Evolutionary conservation across 2,888 invertebrate species (phyloP).

Genomic region (Hemaris fuciformis): DNA sequence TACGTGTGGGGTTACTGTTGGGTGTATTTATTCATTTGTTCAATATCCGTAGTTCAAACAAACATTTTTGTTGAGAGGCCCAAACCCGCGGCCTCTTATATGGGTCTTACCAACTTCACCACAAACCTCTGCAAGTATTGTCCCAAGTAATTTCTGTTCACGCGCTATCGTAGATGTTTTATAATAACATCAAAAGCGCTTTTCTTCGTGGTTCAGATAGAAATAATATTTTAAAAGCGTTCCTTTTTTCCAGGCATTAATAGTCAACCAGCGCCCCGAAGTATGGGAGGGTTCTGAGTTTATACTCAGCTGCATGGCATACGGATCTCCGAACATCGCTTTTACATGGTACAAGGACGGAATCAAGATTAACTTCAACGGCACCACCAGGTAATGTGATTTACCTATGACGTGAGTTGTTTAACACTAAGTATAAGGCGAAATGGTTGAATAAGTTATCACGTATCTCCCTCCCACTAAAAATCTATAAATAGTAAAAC

Average conservation of each 20-base stretch:
- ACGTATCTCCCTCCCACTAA: too few relatives aligned
- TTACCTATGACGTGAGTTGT: neutral
- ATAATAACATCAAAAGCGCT: neutral
- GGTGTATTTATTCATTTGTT: too few relatives aligned
- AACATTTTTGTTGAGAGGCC: too few relatives aligned
- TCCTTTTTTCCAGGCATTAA: slow-evolving; percentile 47
- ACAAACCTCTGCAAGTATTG: too few relatives aligned
- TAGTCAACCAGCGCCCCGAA: slow-evolving; percentile 70
- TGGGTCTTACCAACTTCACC: too few relatives aligned
- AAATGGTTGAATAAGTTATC: too few relatives aligned
- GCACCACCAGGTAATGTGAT: slow-evolving; percentile 83
- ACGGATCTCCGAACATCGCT: slow-evolving; percentile 87
- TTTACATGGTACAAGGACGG: slow-evolving; percentile 93
- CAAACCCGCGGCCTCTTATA: too few relatives aligned
- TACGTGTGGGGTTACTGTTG: too few relatives aligned
- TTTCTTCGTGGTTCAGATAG: neutral
- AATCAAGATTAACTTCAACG: slow-evolving; percentile 86
- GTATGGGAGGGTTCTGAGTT: slow-evolving; percentile 89
- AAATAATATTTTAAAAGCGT: neutral
- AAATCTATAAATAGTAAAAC: too few relatives aligned
- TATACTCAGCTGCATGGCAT: slow-evolving; percentile 88
- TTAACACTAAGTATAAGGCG: neutral
- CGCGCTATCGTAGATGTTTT: neutral
- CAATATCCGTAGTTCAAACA: too few relatives aligned
- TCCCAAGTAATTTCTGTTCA: neutral